Conservation (phyloP, 2,113 vertebrate genomes). For the Tyto alba region DNA sequence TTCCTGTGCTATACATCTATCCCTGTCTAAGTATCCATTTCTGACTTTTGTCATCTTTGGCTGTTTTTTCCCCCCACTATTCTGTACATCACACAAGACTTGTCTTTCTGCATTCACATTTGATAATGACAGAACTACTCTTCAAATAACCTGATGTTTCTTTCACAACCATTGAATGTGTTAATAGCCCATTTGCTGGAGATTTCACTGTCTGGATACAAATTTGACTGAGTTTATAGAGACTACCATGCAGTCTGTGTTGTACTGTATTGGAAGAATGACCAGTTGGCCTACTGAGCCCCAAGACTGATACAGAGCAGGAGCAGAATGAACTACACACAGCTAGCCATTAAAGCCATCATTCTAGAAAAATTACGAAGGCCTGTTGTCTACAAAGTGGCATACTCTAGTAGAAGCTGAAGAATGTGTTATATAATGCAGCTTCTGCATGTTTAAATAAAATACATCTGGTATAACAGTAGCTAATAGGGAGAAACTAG, state of each 20-base stretch:
- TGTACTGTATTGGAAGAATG: neutral
- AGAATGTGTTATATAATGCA: neutral
- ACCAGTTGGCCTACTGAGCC: neutral
- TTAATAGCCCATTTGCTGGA: neutral
- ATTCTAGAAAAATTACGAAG: neutral
- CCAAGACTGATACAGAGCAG: neutral
- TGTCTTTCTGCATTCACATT: neutral
- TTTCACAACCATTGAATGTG: neutral
- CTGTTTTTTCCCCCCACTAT: fast-evolving
- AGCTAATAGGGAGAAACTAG: neutral
- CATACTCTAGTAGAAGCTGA: neutral
- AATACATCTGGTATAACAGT: neutral
- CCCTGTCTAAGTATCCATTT: neutral
- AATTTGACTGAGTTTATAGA: neutral
- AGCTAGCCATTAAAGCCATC: neutral
- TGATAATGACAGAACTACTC: neutral
- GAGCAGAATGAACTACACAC: neutral
- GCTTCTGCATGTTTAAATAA: neutral
- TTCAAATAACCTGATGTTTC: neutral
- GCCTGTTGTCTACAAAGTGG: neutral
- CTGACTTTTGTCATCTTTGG: neutral
- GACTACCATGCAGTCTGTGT: neutral
- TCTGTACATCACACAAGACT: neutral
- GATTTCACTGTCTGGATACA: neutral
- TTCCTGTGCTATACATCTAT: neutral